Percentiles rank a stretch among this genome's conserved stretches.
These are phyloP conservation scores for Piprites chloris DNA, from an alignment of 2,113 vertebrate genomes.

Conservation along the genomic window DNA sequence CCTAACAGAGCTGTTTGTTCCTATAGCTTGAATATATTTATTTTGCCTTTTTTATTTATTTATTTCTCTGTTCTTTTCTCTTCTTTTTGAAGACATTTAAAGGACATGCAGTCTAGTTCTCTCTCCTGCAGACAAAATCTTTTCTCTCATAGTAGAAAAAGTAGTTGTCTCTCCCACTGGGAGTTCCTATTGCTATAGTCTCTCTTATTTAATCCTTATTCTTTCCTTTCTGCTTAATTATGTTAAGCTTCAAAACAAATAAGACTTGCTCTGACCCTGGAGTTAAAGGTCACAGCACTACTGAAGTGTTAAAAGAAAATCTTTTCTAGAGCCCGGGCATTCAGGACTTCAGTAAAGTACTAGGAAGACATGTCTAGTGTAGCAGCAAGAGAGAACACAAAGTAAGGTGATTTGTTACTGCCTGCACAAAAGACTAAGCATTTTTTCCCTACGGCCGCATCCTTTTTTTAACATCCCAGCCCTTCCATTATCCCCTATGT, in stretches of 20 bases:
- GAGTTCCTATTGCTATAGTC: neutral
- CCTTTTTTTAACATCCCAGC: neutral
- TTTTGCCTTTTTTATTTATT: neutral
- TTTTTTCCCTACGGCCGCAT: neutral
- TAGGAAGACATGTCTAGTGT: neutral
- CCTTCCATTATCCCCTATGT: neutral
- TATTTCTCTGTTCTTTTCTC: neutral
- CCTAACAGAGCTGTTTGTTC: neutral
- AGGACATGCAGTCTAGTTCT: neutral
- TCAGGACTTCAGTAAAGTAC: neutral
- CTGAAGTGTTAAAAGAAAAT: neutral
- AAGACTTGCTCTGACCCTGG: neutral
- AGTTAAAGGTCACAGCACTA: neutral
- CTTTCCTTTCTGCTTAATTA: slow-evolving; percentile 39
- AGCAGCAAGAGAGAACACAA: neutral
- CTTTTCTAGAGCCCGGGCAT: neutral
- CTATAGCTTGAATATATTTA: neutral
- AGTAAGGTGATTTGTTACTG: slow-evolving; percentile 26
- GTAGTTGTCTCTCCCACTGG: neutral
- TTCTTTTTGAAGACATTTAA: neutral
- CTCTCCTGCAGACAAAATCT: neutral
- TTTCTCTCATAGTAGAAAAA: neutral
- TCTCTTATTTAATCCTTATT: slow-evolving; percentile 8
- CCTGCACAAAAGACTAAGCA: neutral
- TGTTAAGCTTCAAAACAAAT: slow-evolving; percentile 42